Evolutionary conservation across 2,888 invertebrate genomes (phyloP), one percentile per base, ranked within the genome.

Genomic region (Cloeon dipterum): DNA sequence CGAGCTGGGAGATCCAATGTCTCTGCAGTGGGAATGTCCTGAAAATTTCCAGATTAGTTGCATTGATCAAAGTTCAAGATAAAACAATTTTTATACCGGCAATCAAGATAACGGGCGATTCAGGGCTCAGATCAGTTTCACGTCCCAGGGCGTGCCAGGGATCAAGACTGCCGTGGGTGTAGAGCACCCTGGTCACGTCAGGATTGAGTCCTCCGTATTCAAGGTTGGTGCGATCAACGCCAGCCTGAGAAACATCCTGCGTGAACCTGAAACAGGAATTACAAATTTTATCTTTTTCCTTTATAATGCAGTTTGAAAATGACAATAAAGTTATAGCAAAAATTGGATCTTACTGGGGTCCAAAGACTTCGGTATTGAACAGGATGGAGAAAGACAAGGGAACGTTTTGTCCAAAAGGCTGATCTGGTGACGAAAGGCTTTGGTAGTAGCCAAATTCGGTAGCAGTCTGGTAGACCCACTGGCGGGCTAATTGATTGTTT

Each of bases 401-500:
- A 45, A 89, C 85, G 20, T 65, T 58, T 48, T 75, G 62, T 1
- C 86, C 81, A 52, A 91, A 91, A 29, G 54, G 70, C 54, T 56
- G 62, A 7, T 49, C 44, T 4, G 44, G 42, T 8, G 47, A 47
- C 43, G 73, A 70, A 0, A 89, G 85, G 0, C 86, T 81, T 61
- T 94, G 93, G 56, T 76, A 94, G 56, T 81, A 94, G 19, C 91
- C 93, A 52, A 93, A 94, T 55, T 94, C 94, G 1, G 81, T 83
- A 52, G 93, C 94, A 0, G 91, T 91, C 58, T 93, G 93, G 54
- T 88, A 93, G 40, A 68, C 74, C 93, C 93, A 93, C 49, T 83
- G 82, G 0, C 91, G 74, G 34, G 53, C 59, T 57, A 43, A 10
- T 40, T 38, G 35, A 41, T 33, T 3, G n/a, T 20, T 11, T 14